These are phyloP conservation scores for Zosterops pallidus DNA, from an alignment of 2,113 vertebrate species.

Conservation along the genomic window DNA sequence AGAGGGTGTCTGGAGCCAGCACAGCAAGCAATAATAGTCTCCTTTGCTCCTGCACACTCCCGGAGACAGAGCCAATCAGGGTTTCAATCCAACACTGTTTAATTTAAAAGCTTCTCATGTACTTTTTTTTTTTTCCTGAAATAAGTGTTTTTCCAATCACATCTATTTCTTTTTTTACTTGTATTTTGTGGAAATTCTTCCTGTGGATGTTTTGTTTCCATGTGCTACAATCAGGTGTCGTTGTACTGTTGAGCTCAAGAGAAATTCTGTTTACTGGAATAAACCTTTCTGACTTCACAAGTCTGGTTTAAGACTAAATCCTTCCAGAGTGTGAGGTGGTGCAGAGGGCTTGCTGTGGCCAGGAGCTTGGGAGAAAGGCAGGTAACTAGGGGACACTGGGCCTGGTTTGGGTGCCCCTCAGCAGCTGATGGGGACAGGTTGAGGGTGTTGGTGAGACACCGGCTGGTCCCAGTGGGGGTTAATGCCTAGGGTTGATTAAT, in stretches of 20 bases:
- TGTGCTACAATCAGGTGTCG: background rate
- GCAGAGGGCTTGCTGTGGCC: background rate
- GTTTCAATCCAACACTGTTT: conserved; percentile 39
- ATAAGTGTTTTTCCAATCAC: conserved; percentile 50
- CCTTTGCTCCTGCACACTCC: background rate
- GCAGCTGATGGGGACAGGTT: background rate
- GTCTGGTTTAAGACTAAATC: background rate
- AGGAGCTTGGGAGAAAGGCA: background rate
- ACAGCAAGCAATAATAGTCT: conserved; percentile 43
- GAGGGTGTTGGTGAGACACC: background rate
- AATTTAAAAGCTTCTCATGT: conserved; percentile 55
- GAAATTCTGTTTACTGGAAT: conserved; percentile 64
- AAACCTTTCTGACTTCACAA: conserved; percentile 42
- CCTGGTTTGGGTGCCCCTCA: background rate
- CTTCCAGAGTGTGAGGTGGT: background rate
- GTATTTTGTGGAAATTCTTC: conserved; percentile 48
- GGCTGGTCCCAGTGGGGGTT: background rate
- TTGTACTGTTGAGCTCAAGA: conserved; percentile 50
- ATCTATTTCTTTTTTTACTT: background rate
- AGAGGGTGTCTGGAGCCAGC: background rate
- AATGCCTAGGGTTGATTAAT: background rate
- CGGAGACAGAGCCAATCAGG: conserved; percentile 18
- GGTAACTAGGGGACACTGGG: background rate
- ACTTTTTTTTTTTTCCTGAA: background rate
- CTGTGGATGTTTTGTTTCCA: conserved; percentile 50